Evolutionary conservation across 2,888 invertebrate genomes (phyloP).

Genomic region (Ptychoptera albimana): DNA sequence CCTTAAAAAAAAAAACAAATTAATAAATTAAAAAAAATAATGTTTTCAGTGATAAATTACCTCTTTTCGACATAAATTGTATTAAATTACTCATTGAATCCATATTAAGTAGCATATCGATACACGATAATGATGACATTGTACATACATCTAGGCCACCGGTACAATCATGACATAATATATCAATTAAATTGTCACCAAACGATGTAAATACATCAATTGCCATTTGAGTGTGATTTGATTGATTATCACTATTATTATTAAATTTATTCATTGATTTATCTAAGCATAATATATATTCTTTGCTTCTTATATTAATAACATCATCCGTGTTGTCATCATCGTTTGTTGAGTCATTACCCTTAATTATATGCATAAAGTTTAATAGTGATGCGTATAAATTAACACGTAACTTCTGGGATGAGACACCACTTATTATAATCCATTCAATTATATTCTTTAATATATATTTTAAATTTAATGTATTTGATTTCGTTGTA

Average conservation of each 20-base stretch:
- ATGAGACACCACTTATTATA: constrained; percentile 58
- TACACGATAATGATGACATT: constrained; percentile 70
- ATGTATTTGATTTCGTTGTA: constrained; percentile 41
- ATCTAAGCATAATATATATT: constrained; percentile 51
- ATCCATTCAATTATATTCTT: constrained; percentile 73
- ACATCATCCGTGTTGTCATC: constrained; percentile 21
- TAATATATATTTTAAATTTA: constrained; percentile 52
- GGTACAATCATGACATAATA: constrained; percentile 71
- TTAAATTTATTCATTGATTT: constrained; percentile 31
- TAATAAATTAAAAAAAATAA: not conserved
- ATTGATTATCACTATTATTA: constrained; percentile 43
- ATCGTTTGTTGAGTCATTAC: constrained; percentile 31
- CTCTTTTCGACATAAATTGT: constrained; percentile 39
- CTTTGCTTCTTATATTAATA: constrained; percentile 21
- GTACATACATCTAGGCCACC: constrained; percentile 80
- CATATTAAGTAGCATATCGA: constrained; percentile 62
- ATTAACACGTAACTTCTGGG: constrained; percentile 72
- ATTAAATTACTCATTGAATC: constrained; percentile 54
- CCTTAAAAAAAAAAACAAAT: constrained; percentile 23
- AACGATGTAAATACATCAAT: constrained; percentile 52
- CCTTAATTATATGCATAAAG: constrained; percentile 55
- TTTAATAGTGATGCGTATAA: constrained; percentile 72
- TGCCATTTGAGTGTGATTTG: constrained; percentile 24
- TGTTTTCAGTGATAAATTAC: constrained; percentile 2
- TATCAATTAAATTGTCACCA: constrained; percentile 66